phyloP scores from a whole-genome alignment of 2,113 vertebrate species.

The Megaleporinus macrocephalus region DNA sequence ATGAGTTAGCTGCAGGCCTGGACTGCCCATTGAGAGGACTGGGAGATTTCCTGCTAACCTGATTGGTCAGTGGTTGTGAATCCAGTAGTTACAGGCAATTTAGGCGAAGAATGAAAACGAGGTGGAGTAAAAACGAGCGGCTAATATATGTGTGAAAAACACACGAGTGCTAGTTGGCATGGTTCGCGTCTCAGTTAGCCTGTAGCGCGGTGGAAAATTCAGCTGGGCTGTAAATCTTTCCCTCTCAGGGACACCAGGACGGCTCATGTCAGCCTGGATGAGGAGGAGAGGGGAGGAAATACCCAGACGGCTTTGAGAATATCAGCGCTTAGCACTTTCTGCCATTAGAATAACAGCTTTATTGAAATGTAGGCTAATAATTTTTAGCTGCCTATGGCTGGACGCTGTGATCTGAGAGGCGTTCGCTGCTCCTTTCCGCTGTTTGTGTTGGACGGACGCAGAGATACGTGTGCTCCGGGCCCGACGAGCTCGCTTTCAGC shows the following conservation, averaged over 20 bases:
- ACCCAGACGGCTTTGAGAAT: neutral
- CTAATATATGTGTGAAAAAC: neutral
- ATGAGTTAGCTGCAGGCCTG: no score
- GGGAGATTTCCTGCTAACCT: no score
- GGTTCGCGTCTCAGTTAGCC: neutral
- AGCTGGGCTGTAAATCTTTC: neutral
- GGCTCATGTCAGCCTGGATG: neutral
- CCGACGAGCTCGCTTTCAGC: neutral
- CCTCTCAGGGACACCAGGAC: neutral
- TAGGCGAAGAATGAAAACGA: no score
- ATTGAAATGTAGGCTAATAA: conserved; percentile 29
- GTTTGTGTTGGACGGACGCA: conserved; percentile 20
- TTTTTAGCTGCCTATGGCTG: conserved; percentile 1
- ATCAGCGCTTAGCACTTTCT: neutral
- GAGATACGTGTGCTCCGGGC: neutral
- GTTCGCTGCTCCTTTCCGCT: neutral
- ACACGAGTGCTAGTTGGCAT: neutral
- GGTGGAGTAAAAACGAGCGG: no score
- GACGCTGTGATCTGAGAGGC: neutral
- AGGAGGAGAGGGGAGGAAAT: neutral
- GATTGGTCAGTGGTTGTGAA: no score
- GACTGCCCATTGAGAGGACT: no score
- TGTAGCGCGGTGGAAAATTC: neutral
- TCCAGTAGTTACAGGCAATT: no score
- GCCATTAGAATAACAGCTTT: conserved; percentile 24